phyloP scores from a whole-genome alignment of 2,113 vertebrate genomes.

The Microtus richardsoni region DNA sequence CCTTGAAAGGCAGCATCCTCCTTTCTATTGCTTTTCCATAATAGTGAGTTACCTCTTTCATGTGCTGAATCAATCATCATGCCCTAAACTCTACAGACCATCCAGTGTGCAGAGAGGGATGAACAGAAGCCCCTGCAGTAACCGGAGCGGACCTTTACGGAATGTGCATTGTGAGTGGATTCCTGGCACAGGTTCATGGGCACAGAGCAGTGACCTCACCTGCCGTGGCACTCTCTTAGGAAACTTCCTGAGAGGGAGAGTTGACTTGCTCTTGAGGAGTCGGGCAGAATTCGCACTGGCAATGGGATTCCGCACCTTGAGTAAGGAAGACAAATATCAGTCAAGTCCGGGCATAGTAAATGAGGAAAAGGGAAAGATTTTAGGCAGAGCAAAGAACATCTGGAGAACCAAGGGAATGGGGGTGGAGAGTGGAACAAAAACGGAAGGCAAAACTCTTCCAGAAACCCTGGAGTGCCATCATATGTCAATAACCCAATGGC shows the following conservation, averaged over 20 bases:
- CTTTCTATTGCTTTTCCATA: neutral
- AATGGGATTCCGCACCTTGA: neutral
- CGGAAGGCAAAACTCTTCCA: neutral
- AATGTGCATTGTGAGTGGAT: rapidly evolving
- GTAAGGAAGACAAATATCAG: neutral
- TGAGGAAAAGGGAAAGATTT: neutral
- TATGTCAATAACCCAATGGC: neutral
- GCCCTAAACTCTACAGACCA: neutral
- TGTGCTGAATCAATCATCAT: neutral
- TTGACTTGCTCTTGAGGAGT: neutral
- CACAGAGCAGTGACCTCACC: neutral
- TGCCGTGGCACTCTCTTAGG: neutral
- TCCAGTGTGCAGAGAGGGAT: neutral
- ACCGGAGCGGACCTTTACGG: neutral
- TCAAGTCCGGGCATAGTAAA: neutral
- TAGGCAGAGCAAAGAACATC: neutral
- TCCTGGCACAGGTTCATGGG: neutral
- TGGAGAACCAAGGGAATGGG: neutral
- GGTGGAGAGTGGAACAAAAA: neutral
- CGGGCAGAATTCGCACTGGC: neutral
- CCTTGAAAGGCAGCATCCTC: neutral
- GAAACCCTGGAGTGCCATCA: neutral
- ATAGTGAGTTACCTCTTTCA: neutral
- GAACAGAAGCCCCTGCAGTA: too few species aligned
- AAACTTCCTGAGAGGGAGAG: neutral